Conservation (phyloP, 2,113 vertebrate genomes). For the Mesitornis unicolor region DNA sequence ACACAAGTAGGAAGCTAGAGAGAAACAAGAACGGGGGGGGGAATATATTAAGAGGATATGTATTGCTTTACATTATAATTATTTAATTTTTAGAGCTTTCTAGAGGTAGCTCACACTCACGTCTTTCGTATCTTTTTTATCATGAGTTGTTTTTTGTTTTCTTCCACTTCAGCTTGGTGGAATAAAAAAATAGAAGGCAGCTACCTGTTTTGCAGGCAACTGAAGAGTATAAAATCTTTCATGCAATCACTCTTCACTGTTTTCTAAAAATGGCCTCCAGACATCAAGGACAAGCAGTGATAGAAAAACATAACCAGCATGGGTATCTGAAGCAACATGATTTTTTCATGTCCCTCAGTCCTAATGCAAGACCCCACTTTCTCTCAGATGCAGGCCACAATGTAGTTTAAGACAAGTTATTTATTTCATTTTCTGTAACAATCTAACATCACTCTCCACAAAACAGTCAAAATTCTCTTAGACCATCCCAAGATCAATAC, state of each 20-base stretch:
- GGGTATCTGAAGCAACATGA: neutral
- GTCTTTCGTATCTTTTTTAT: neutral
- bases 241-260: neutral
- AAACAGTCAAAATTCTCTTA: neutral
- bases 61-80: neutral
- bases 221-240: neutral
- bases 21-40: neutral
- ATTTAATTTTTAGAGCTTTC: neutral
- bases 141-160: neutral
- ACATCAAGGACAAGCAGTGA: neutral
- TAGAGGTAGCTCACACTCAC: neutral
- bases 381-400: neutral
- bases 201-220: neutral
- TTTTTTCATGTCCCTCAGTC: neutral
- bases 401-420: neutral
- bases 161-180: neutral
- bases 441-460: neutral
- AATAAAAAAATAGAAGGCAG: neutral
- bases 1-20: neutral
- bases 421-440: neutral
- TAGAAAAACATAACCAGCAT: neutral
- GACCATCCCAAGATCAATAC: neutral
- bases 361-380: constrained; percentile 1
- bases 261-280: neutral
- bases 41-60: neutral